These are phyloP conservation scores for Madoqua kirkii DNA, from an alignment of 2,113 vertebrate genomes.

Conservation along the genomic window DNA sequence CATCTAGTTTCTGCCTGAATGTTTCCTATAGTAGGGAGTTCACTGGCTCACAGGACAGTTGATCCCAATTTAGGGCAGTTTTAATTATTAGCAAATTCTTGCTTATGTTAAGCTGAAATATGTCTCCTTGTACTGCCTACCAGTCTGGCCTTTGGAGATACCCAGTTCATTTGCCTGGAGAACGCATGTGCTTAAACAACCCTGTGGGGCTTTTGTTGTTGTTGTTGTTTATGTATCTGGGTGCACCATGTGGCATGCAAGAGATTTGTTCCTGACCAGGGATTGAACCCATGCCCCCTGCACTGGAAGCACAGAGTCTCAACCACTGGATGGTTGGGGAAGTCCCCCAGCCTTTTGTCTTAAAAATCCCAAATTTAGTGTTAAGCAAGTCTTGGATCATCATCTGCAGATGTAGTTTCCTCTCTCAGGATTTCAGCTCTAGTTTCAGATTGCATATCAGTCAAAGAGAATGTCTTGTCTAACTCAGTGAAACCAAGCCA, in stretches of 20 bases:
- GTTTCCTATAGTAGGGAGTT: neutral
- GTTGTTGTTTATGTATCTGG: neutral
- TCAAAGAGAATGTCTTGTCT: neutral
- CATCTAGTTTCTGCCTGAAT: neutral
- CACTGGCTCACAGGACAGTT: neutral
- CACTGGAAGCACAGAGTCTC: neutral
- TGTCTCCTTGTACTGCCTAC: neutral
- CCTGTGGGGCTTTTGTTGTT: neutral
- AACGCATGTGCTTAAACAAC: neutral
- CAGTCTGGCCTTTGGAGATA: neutral
- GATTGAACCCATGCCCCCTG: neutral
- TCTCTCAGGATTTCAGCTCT: neutral
- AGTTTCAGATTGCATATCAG: neutral
- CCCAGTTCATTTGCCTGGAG: neutral
- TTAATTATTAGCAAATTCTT: conserved; percentile 15
- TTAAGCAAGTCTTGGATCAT: neutral
- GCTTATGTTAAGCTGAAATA: conserved; percentile 13
- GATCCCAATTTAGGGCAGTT: neutral
- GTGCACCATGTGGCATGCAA: neutral
- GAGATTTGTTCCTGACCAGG: neutral
- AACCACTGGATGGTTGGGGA: neutral
- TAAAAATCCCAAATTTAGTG: neutral
- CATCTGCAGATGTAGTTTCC: neutral
- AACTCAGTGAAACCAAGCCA: no score
- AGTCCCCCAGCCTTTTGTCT: neutral